A percentile compares a stretch with the other conserved stretches of the same genome.
Evolutionary conservation across 2,888 invertebrate genomes (phyloP).

Genomic region (Dorcus hopei): DNA sequence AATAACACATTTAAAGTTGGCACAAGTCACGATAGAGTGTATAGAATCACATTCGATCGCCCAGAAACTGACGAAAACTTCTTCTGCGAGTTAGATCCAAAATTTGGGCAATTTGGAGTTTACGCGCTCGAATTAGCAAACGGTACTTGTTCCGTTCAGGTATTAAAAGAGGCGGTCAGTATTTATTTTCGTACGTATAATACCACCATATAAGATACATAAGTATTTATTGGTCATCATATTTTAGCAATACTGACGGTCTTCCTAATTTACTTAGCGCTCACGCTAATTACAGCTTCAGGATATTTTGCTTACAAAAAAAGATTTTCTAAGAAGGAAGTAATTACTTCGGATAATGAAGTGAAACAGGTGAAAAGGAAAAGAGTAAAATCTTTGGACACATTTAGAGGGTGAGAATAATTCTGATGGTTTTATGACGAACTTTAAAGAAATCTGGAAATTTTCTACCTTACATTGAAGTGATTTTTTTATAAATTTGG

Average conservation of each 20-base stretch:
- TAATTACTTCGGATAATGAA: constrained; percentile 7
- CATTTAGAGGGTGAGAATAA: constrained; percentile 69
- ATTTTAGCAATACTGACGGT: constrained; percentile 49
- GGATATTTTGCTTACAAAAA: constrained; percentile 5
- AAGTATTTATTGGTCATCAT: not conserved
- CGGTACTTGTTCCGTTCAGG: constrained; percentile 55
- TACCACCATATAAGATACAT: constrained; percentile 12
- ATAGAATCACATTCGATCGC: constrained; percentile 15
- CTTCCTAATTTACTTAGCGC: constrained; percentile 38
- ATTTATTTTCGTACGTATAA: constrained; percentile 65
- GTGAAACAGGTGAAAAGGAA: constrained; percentile 22
- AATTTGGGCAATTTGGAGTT: constrained; percentile 69
- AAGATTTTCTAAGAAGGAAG: constrained; percentile 9
- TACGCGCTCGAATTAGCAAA: constrained; percentile 60
- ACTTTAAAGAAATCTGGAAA: not conserved
- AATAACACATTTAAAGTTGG: not conserved
- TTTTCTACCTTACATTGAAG: not conserved
- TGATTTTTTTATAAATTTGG: not conserved
- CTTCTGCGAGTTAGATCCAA: constrained; percentile 58
- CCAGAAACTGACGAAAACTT: constrained; percentile 45
- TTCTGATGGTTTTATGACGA: not conserved
- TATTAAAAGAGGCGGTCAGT: constrained; percentile 63
- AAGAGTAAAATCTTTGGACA: constrained; percentile 68
- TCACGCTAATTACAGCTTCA: constrained; percentile 22
- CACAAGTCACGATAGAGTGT: constrained; percentile 16